These are phyloP conservation scores for Amphiura filiformis DNA, from an alignment of 35 echinoderm and acorn worm genomes.

Conservation along the genomic window DNA sequence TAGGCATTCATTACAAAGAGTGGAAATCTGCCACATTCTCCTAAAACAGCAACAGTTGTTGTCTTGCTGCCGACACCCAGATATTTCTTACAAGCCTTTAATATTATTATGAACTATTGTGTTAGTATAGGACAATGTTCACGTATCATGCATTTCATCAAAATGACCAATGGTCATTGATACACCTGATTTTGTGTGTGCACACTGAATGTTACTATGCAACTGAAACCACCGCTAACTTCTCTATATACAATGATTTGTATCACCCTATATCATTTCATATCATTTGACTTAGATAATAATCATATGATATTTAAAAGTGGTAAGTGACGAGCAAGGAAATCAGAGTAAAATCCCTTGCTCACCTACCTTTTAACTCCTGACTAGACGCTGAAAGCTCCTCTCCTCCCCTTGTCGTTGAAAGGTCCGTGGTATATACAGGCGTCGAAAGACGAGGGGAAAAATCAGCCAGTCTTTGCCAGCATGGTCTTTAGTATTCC, in stretches of 20 bases:
- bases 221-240: no score
- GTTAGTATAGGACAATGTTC: no score
- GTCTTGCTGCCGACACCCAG: no score
- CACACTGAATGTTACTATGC: no score
- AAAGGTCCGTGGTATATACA: background rate
- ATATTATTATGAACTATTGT: no score
- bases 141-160: no score
- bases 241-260: background rate
- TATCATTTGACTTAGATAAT: constrained; percentile 1
- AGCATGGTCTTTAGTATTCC: background rate
- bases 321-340: constrained; percentile 10
- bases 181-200: no score
- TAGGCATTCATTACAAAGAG: no score
- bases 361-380: background rate
- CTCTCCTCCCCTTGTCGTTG: background rate
- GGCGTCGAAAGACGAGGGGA: background rate
- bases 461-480: background rate
- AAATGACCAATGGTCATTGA: no score
- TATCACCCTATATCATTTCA: background rate
- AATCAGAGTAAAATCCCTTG: constrained; percentile 2
- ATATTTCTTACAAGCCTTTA: no score
- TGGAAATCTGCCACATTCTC: no score
- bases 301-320: constrained; percentile 16
- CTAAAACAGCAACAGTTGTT: no score
- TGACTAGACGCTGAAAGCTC: constrained; percentile 4